Evolutionary conservation across 2,797 vertebrate genomes (phyloP), one percentile per base, ranked within the genome.

Genomic region (Harpagifer antarcticus): DNA sequence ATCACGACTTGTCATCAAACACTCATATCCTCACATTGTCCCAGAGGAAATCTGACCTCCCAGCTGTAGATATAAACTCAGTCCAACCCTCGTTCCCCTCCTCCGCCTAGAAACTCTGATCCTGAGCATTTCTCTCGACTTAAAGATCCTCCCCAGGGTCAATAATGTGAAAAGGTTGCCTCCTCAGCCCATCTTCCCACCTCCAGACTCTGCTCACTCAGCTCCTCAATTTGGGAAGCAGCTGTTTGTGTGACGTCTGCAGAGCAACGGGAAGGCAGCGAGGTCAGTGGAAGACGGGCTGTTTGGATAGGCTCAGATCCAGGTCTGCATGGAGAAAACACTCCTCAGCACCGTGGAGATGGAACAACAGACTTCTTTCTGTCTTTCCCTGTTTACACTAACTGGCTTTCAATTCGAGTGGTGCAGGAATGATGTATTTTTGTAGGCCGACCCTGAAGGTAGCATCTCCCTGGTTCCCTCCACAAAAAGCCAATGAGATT

Each of bases 21-120:
- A 88, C 82, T 94, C 93, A 94, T 92, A 95, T 95, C 93, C 92
- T 94, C 88, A 83, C 91, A 95, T 94, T 95, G 93, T 94, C 92
- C 93, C 91, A 79, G 86, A 93, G 93, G 93, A 90, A 92, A 82
- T 85, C 89, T 75, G 90, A 90, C 88, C 89, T 91, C 83, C 85
- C 88, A 91, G 92, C 86, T 93, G 84, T 62, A 90, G 79, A 86
- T 86, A 80, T 86, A 90, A 90, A 92, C 86, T 82, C 69, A 0
- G 75, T 86, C 66, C 76, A 85, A 54, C 78, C 74, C 82, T 72
- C 37, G 67, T 60, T 68, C 52, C 68, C 60, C 78, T 47, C 79
- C 79, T 68, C 72, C 60, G 71, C 55, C 63, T 19, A 78, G 56
- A 86, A 74, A 69, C 55, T 8, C 81, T 70, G 81, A 55, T 59